Evolutionary conservation across 2,888 invertebrate genomes (phyloP).

Genomic region (Amphimallon solstitiale): DNA sequence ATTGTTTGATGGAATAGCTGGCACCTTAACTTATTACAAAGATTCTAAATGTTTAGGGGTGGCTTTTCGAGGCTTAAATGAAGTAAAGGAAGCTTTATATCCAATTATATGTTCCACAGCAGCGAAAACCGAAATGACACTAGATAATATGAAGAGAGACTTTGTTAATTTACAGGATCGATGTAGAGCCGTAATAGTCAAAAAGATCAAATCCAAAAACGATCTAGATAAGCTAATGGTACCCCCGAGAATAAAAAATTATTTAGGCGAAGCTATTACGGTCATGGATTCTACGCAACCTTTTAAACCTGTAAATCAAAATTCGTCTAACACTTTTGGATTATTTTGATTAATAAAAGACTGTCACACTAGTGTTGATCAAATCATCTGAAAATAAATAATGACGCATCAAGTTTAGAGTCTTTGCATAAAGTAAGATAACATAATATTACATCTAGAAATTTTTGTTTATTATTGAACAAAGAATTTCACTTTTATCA

Average conservation of each 20-base stretch:
- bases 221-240: slow-evolving; percentile 69
- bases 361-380: slow-evolving; percentile 29
- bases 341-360: slow-evolving; percentile 36
- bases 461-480: no score
- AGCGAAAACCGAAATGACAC: slow-evolving; percentile 78
- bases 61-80: slow-evolving; percentile 74
- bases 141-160: slow-evolving; percentile 69
- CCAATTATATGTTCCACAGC: slow-evolving; percentile 79
- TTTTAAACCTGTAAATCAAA: slow-evolving; percentile 57
- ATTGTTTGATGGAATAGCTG: slow-evolving; percentile 74
- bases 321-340: slow-evolving; percentile 44
- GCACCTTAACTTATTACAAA: slow-evolving; percentile 77
- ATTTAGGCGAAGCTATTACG: slow-evolving; percentile 67
- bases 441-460: no score
- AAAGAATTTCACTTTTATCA: no score
- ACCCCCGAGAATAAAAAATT: slow-evolving; percentile 69
- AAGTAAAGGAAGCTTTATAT: slow-evolving; percentile 71
- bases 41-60: slow-evolving; percentile 75
- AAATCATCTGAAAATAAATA: slow-evolving; percentile 3
- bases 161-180: slow-evolving; percentile 76
- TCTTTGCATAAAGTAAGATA: no score
- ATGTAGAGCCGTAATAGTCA: slow-evolving; percentile 72
- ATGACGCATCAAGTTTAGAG: no score
- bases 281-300: slow-evolving; percentile 58
- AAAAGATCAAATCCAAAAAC: slow-evolving; percentile 63